Evolutionary conservation across 2,888 invertebrate genomes (phyloP).

Genomic region (Pammene aurita): DNA sequence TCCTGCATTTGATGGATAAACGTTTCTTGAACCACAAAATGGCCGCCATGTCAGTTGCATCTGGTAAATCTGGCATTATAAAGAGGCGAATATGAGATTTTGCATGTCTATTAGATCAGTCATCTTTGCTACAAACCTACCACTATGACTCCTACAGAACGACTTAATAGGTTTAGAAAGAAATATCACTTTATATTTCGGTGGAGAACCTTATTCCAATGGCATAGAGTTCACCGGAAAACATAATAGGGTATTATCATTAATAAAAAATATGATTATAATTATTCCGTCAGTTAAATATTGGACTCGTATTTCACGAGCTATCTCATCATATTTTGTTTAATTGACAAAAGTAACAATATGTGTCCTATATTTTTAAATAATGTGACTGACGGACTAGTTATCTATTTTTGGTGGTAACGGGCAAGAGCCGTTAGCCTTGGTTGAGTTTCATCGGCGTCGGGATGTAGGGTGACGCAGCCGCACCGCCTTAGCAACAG

Average conservation of each 20-base stretch:
- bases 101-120: background rate
- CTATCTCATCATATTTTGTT: no score
- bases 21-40: background rate
- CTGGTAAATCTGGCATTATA: background rate
- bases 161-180: background rate
- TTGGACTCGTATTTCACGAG: no score
- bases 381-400: no score
- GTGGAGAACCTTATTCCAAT: background rate
- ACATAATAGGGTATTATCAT: background rate
- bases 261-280: no score
- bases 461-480: slow-evolving; percentile 24
- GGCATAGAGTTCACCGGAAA: background rate
- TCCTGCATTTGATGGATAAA: background rate
- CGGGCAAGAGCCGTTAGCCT: background rate
- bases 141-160: background rate
- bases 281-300: no score
- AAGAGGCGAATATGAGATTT: background rate
- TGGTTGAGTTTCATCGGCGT: slow-evolving; percentile 16
- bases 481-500: slow-evolving; percentile 35
- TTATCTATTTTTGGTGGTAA: background rate
- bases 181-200: background rate
- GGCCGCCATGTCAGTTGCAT: background rate
- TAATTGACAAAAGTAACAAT: no score
- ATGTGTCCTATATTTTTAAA: no score
- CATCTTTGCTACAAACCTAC: background rate